phyloP scores from a whole-genome alignment of 2,888 invertebrate species.

The Piscicola geometra region DNA sequence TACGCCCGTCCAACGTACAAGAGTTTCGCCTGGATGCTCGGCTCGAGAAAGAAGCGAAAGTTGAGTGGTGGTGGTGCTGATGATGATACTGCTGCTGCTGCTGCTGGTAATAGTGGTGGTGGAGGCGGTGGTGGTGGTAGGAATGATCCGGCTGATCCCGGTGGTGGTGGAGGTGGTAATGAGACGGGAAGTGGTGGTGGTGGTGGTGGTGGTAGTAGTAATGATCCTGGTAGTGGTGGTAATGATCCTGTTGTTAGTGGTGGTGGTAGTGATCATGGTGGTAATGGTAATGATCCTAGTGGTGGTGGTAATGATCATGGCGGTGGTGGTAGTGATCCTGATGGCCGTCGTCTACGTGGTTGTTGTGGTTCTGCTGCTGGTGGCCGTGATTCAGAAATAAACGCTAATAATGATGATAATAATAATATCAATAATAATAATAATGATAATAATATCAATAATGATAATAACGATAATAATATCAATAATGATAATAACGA shows the following conservation, averaged over 20 bases:
- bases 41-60: conserved; percentile 25
- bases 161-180: neutral
- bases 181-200: neutral
- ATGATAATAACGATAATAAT: neutral
- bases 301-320: no score
- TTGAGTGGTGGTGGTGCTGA: neutral
- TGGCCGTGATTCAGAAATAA: neutral
- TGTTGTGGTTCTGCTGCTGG: neutral
- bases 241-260: neutral
- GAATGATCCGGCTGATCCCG: neutral
- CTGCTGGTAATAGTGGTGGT: neutral
- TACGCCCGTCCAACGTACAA: conserved; percentile 36
- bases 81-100: neutral
- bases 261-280: no score
- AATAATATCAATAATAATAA: conserved; percentile 18
- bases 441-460: conserved; percentile 15
- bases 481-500: neutral
- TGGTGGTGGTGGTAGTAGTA: neutral
- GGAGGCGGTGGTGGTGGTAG: neutral
- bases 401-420: neutral
- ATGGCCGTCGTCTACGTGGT: no score
- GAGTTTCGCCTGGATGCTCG: conserved; percentile 36
- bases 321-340: no score
- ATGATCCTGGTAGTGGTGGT: neutral
- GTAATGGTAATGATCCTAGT: no score